Conservation (phyloP, 2,797 vertebrate species). For the Pipistrellus pygmaeus region DNA sequence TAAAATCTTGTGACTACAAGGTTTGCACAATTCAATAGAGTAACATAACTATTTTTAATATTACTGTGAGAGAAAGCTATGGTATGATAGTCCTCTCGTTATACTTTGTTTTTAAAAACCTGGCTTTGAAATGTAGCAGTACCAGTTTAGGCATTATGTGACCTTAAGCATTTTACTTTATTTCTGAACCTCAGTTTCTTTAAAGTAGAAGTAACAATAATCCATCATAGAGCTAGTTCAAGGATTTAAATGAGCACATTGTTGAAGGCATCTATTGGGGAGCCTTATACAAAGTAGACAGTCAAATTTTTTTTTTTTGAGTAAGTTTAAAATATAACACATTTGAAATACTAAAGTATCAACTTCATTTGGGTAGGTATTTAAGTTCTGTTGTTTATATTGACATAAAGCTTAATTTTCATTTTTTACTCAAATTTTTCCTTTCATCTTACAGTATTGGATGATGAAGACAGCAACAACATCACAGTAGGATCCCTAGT, state of each 20-base stretch:
- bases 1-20: constrained; percentile 52
- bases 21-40: constrained; percentile 9
- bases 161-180: constrained; percentile 35
- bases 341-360: constrained; percentile 1
- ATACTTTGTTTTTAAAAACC: background rate
- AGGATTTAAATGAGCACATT: constrained; percentile 46
- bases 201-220: constrained; percentile 42
- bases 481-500: constrained; percentile 99
- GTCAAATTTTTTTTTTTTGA: constrained; percentile 35
- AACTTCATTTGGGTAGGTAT: background rate
- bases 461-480: constrained; percentile 99
- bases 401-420: constrained; percentile 35
- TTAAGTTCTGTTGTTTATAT: constrained; percentile 10
- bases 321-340: constrained; percentile 1
- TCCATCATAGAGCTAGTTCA: constrained; percentile 22
- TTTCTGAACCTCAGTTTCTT: constrained; percentile 25
- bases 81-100: background rate
- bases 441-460: constrained; percentile 91
- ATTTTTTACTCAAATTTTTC: background rate
- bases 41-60: background rate
- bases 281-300: background rate
- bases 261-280: constrained; percentile 9
- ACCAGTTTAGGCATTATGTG: background rate
- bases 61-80: background rate
- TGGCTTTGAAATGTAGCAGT: constrained; percentile 24